A percentile compares a stretch with the other conserved stretches of the same genome.
phyloP scores from a whole-genome alignment of 2,888 invertebrate genomes.

The Cryptus armator region DNA sequence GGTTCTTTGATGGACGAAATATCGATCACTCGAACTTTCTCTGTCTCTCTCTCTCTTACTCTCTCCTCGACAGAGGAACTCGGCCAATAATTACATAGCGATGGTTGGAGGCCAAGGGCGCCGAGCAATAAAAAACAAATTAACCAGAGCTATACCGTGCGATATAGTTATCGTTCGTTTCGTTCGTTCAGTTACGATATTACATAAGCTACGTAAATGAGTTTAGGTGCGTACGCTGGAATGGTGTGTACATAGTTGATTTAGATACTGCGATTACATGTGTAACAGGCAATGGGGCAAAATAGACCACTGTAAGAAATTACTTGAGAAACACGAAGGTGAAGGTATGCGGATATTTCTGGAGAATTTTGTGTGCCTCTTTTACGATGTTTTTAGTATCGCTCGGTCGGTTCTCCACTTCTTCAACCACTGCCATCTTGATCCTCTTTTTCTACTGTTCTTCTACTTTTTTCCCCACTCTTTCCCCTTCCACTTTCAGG shows the following conservation, averaged over 20 bases:
- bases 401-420: too few species aligned
- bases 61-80: slow-evolving; percentile 27
- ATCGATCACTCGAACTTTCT: slow-evolving; percentile 50
- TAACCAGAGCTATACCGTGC: not conserved
- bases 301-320: not conserved
- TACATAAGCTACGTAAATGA: slow-evolving; percentile 10
- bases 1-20: slow-evolving; percentile 63
- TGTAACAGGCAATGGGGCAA: not conserved
- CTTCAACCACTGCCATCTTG: too few species aligned
- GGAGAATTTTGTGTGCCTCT: not conserved
- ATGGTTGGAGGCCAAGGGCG: slow-evolving; percentile 59
- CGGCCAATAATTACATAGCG: slow-evolving; percentile 54
- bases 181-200: not conserved
- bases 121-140: slow-evolving; percentile 32
- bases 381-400: not conserved
- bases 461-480: too few species aligned
- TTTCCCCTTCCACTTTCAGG: too few species aligned
- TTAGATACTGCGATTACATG: not conserved
- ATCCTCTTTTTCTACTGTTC: too few species aligned
- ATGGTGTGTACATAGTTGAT: not conserved
- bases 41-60: not conserved
- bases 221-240: not conserved
- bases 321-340: not conserved
- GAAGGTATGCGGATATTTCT: not conserved
- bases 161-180: slow-evolving; percentile 24